Evolutionary conservation across 2,797 vertebrate species (phyloP), one percentile per base, ranked within the genome.

Genomic region (Oreonectes daqikongensis): DNA sequence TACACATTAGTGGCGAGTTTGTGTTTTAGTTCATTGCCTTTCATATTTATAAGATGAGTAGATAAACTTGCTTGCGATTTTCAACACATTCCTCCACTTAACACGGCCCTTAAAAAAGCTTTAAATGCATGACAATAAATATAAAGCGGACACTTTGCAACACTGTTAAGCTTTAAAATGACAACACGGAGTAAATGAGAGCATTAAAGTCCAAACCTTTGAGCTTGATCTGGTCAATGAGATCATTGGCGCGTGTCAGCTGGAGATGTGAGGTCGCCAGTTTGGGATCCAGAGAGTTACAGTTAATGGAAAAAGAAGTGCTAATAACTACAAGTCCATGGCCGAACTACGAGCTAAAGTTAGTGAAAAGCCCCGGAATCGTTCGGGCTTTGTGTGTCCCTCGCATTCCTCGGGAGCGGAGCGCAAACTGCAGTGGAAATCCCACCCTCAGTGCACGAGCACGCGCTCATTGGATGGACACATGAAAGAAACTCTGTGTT

Each of bases 401-500:
- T 82, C 44, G 24, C 77, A 87, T 88, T 89, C 84, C 85, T 78
- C 71, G 72, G 75, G 26, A 71, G 67, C 72, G 22, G 50, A 83
- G 79, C 79, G 78, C 84, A 85, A 86, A 84, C 83, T 82, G 48
- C 82, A 11, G 69, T 30, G 15, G 69, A 77, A 40, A 67, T 71
- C 81, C 78, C 81, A 77, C 84, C 85, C 87, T 84, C 80, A 5
- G 80, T 64, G 59, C 77, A 18, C 66, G 83, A 26, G 24, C 79
- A 15, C 63, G 22, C 79, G 77, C 81, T 82, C 77, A 88, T 87
- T 88, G 88, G 87, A 88, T 80, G 80, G 55, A 70, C 63, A 50
- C 57, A 84, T 82, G 77, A 86, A 87, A 85, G 81, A 69, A 80
- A 75, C 68, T 48, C 85, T 90, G 83, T 82, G 83, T 82, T 69